Conservation (phyloP, 2,797 vertebrate species). For the Microctenopoma lineatum region DNA sequence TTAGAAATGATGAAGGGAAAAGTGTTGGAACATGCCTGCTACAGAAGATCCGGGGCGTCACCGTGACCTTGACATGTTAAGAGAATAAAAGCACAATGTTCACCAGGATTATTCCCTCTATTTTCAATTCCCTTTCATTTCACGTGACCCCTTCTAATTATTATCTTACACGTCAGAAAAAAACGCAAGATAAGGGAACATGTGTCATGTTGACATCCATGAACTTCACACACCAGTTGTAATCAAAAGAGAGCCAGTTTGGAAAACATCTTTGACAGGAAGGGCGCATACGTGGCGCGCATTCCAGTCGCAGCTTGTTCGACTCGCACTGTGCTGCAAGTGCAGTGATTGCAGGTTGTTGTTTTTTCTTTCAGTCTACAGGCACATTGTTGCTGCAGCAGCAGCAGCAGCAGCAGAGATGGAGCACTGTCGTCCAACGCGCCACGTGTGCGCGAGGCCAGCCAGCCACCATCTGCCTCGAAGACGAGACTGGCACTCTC, state of each 20-base stretch:
- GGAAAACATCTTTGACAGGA: conserved; percentile 68
- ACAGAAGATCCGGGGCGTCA: conserved; percentile 31
- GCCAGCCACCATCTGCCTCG: conserved; percentile 77
- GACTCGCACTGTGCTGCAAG: conserved; percentile 36
- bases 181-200: conserved; percentile 61
- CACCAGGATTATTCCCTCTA: conserved; percentile 12
- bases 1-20: conserved; percentile 58
- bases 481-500: conserved; percentile 73
- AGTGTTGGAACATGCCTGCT: conserved; percentile 55
- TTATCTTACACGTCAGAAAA: conserved; percentile 19
- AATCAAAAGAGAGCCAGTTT: conserved; percentile 74
- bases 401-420: conserved; percentile 28
- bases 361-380: conserved; percentile 1
- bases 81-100: conserved; percentile 33
- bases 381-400: conserved; percentile 30
- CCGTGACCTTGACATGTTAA: conserved; percentile 39
- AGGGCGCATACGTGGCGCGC: conserved; percentile 63
- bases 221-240: conserved; percentile 62
- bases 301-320: conserved; percentile 69
- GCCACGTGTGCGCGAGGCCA: conserved; percentile 74
- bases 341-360: conserved; percentile 51
- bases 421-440: conserved; percentile 46
- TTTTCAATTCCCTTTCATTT: conserved; percentile 21
- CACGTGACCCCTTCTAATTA: conserved; percentile 44
- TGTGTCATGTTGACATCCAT: conserved; percentile 61